A percentile compares a stretch with the other conserved stretches of the same genome.
phyloP scores from a whole-genome alignment of 2,113 vertebrate genomes.

The Trogon surrucura region DNA sequence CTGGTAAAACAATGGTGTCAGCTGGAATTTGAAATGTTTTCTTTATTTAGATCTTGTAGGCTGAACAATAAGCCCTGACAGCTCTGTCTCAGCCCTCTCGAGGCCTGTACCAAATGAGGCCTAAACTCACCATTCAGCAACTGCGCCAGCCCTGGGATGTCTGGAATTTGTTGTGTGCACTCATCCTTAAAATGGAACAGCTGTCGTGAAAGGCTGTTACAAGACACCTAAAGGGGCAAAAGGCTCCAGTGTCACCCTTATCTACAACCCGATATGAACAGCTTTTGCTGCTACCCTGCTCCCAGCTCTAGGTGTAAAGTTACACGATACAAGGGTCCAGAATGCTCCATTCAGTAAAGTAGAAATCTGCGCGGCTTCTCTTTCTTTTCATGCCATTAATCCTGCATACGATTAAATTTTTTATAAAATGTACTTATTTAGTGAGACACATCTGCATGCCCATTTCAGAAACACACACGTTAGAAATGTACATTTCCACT shows the following conservation, averaged over 20 bases:
- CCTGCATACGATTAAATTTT: neutral
- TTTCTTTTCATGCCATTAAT: neutral
- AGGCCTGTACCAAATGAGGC: conserved; percentile 67
- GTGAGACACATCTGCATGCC: neutral
- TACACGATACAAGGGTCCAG: neutral
- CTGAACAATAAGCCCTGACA: conserved; percentile 72
- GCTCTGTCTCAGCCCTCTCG: conserved; percentile 55
- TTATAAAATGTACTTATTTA: neutral
- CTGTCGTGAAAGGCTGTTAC: conserved; percentile 72
- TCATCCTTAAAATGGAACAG: conserved; percentile 78
- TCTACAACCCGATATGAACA: conserved; percentile 54
- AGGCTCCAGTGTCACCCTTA: conserved; percentile 60
- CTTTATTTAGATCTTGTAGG: conserved; percentile 64
- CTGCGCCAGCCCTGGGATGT: conserved; percentile 51
- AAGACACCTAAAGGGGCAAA: conserved; percentile 65
- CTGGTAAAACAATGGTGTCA: conserved; percentile 38
- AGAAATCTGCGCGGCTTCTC: neutral
- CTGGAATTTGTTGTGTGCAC: conserved; percentile 79
- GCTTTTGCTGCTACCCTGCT: conserved; percentile 48
- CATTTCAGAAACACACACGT: neutral
- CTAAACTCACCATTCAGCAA: conserved; percentile 74
- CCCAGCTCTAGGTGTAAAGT: conserved; percentile 45
- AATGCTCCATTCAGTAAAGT: neutral
- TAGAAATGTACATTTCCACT: neutral
- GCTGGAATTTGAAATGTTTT: conserved; percentile 68